Percentiles rank a stretch among this genome's conserved stretches.
These are phyloP conservation scores for Murina feae DNA, from an alignment of 2,113 vertebrate genomes.

Conservation along the genomic window DNA sequence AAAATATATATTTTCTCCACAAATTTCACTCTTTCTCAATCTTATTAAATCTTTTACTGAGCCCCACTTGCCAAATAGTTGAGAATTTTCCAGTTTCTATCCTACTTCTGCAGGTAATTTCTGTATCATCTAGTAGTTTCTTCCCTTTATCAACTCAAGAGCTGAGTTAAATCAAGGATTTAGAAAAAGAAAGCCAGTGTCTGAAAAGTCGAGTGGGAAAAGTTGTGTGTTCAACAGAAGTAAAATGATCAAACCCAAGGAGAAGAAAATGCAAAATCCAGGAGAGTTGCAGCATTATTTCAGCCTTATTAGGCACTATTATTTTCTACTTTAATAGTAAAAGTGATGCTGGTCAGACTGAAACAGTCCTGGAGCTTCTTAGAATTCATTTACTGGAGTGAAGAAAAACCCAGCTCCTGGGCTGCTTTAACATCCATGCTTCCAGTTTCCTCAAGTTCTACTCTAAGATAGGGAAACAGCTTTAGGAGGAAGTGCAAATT, in stretches of 20 bases:
- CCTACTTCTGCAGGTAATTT: background rate
- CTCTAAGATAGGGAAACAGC: background rate
- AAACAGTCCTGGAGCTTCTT: constrained; percentile 17
- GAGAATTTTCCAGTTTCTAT: constrained; percentile 32
- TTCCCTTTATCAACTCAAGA: background rate
- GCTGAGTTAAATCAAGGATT: background rate
- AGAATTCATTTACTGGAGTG: background rate
- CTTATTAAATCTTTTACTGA: constrained; percentile 16
- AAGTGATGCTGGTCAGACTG: background rate
- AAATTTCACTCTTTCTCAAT: constrained; percentile 20
- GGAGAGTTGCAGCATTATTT: background rate
- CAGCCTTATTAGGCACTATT: background rate
- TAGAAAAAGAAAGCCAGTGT: background rate
- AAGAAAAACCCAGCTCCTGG: background rate
- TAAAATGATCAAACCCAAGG: background rate
- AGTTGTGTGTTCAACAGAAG: background rate
- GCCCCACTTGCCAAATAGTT: background rate
- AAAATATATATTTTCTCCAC: constrained; percentile 21
- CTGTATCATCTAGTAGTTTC: background rate
- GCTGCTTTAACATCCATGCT: background rate
- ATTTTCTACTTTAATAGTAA: background rate
- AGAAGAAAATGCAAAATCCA: constrained; percentile 13
- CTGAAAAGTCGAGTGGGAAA: background rate
- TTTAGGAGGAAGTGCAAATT: constrained; percentile 29
- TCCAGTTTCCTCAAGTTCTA: background rate